Conservation (phyloP, 92 coral and sea anemone species). For the Blastomussa wellsi region DNA sequence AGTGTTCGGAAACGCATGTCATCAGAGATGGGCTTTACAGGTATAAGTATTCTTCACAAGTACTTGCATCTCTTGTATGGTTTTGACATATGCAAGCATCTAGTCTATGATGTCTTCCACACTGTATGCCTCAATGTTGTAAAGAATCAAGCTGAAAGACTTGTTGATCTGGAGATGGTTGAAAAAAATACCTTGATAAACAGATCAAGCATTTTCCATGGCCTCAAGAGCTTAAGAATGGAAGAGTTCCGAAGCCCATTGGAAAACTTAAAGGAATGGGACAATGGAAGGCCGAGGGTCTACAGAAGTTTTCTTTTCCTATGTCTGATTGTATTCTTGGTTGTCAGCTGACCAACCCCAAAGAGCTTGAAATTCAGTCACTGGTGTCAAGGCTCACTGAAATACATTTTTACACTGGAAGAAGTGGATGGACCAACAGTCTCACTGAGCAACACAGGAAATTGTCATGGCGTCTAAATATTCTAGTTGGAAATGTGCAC, state of each 20-base stretch:
- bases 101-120: constrained; percentile 61
- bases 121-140: constrained; percentile 65
- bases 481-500: constrained; percentile 51
- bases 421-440: constrained; percentile 53
- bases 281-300: constrained; percentile 72
- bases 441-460: constrained; percentile 56
- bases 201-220: constrained; percentile 66
- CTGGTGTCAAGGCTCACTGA: constrained; percentile 57
- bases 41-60: constrained; percentile 54
- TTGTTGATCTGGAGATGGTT: constrained; percentile 48
- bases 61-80: constrained; percentile 67
- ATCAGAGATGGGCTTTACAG: constrained; percentile 69
- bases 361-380: constrained; percentile 58
- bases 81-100: constrained; percentile 61
- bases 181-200: constrained; percentile 52
- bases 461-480: constrained; percentile 58
- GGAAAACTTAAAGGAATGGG: constrained; percentile 63
- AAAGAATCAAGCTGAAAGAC: constrained; percentile 56
- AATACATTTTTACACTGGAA: constrained; percentile 58
- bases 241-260: constrained; percentile 30
- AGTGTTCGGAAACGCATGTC: constrained; percentile 61
- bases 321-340: constrained; percentile 66
- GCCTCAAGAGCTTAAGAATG: constrained; percentile 59
- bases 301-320: constrained; percentile 63
- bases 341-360: constrained; percentile 37